Base-by-base conservation (phyloP, 2,113 vertebrate species). In the Clarias magur region DNA sequence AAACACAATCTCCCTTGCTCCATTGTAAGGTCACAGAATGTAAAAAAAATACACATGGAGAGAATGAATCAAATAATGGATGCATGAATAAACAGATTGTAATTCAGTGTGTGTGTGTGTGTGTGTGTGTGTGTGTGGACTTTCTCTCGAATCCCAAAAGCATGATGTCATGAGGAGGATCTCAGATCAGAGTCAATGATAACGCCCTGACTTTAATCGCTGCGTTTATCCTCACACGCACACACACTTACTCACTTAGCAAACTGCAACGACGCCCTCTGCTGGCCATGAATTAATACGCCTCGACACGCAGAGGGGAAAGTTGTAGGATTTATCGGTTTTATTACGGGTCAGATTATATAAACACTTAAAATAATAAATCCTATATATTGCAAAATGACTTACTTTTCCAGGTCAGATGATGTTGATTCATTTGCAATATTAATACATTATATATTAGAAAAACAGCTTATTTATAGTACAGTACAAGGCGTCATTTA, bases 221-320 rank as follows among this genome's bases (percentile, higher is more conserved):
- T 72, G 42, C 42, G 23, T 38, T 27, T 42, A 63, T n/a, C n/a
- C 48, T 57, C 23, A 73, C 70, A 73, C 70, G 23, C 72, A 3
- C 68, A 3, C 68, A 8, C 27, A 72, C 72, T 4, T 23, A 76
- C 19, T 10, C 75, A 78, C 25, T 16, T 7, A 54, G 15, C 4
- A 85, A 84, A 53, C 68, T 6, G 76, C 59, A 85, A 84, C 27
- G 63, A 53, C 83, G 11, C 70, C 78, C 88, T 89, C 88, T 89
- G 79, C 78, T 89, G 86, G 82, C 25, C 10, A 81, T 67, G 34
- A 30, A 56, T 38, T 12, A 23, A 13, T 21, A 38, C 30, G 63
- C 27, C 81, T 54, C 17, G n/a, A 30, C 30, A 59, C 25, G 54
- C 13, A 25, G 25, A 80, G 48, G 12, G 0, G n/a, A n/a, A n/a